A percentile compares a stretch with the other conserved stretches of the same genome.
These are phyloP conservation scores for Proctacanthus coquilletti DNA, from an alignment of 1,140 invertebrate genomes.

Conservation along the genomic window DNA sequence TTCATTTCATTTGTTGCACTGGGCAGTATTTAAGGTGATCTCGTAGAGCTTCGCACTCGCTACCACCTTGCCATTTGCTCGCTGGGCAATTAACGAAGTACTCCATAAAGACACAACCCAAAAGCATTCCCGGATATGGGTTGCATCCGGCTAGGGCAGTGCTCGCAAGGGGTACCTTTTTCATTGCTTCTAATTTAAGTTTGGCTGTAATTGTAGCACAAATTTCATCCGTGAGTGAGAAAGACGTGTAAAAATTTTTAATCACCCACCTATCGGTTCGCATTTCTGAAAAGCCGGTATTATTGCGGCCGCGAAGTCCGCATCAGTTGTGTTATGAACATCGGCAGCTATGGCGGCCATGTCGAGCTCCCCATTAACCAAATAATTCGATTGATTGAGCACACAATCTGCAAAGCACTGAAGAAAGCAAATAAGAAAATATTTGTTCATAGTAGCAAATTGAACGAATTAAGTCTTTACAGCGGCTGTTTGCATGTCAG, in stretches of 20 bases:
- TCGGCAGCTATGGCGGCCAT: not conserved
- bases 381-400: not conserved
- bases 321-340: not conserved
- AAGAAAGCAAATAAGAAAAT: no score
- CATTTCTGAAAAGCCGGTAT: not conserved
- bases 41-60: not conserved
- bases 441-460: no score
- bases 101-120: not conserved
- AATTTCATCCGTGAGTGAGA: no score
- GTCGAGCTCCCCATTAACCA: not conserved
- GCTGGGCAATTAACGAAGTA: not conserved
- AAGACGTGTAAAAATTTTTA: no score
- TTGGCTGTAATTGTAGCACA: no score
- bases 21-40: no score
- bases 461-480: no score
- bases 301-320: not conserved
- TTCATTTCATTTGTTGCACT: no score
- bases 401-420: not conserved
- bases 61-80: not conserved
- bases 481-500: no score
- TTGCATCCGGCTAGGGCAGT: not conserved
- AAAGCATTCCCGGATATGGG: not conserved
- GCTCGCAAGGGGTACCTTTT: not conserved
- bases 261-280: not conserved
- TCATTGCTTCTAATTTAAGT: not conserved